Evolutionary conservation across 1,140 invertebrate genomes (phyloP).

Genomic region (Lanistes nyassanus): DNA sequence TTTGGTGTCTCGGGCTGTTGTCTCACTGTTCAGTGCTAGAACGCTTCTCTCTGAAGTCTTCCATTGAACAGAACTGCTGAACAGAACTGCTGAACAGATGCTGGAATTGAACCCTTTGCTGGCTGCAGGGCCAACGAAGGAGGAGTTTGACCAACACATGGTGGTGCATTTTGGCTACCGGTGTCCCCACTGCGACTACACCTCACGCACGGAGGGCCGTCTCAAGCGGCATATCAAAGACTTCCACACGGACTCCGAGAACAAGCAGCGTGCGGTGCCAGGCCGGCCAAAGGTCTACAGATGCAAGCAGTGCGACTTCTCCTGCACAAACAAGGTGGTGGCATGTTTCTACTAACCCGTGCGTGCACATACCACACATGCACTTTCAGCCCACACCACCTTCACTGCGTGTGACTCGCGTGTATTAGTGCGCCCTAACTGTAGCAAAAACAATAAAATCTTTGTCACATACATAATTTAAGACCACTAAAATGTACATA

Average conservation of each 20-base stretch:
- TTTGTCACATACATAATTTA: neutral
- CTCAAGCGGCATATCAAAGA: slow-evolving; percentile 73
- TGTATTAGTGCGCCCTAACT: neutral
- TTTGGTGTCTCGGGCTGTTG: too few species aligned
- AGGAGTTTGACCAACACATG: slow-evolving; percentile 69
- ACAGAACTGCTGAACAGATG: too few species aligned
- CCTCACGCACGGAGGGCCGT: slow-evolving; percentile 71
- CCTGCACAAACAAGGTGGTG: slow-evolving; percentile 80
- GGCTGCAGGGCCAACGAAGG: slow-evolving; percentile 50
- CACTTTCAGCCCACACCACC: too few species aligned
- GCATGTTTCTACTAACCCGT: neutral
- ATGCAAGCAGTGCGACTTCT: slow-evolving; percentile 92
- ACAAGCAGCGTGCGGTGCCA: slow-evolving; percentile 77
- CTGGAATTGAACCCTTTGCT: slow-evolving; percentile 4
- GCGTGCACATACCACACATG: too few species aligned
- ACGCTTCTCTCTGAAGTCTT: too few species aligned
- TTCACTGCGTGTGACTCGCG: neutral
- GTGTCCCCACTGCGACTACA: slow-evolving; percentile 72
- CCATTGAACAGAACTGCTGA: too few species aligned
- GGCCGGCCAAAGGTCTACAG: slow-evolving; percentile 79
- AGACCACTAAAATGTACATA: too few species aligned
- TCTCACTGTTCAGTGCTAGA: too few species aligned
- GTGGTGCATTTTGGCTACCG: slow-evolving; percentile 69
- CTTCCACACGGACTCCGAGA: slow-evolving; percentile 71
- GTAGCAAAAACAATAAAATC: neutral